These are phyloP conservation scores for Callorhinus ursinus DNA, from an alignment of 2,113 vertebrate species.

Conservation along the genomic window DNA sequence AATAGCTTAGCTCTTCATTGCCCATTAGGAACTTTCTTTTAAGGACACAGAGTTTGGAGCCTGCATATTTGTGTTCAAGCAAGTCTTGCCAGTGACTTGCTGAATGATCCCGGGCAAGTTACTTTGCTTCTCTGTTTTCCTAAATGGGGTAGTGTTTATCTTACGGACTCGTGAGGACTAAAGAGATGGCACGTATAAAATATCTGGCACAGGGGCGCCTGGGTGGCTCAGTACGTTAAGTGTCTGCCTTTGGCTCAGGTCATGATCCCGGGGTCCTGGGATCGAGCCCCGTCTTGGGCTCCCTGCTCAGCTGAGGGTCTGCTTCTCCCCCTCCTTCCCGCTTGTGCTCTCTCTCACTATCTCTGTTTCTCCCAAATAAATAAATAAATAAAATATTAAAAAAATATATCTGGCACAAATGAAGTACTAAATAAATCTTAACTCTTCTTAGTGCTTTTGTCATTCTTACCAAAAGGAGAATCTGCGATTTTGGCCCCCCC, in stretches of 20 bases:
- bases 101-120: constrained; percentile 3
- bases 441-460: background rate
- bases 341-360: too few relatives aligned
- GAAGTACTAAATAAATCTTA: constrained; percentile 30
- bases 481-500: background rate
- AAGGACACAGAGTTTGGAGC: background rate
- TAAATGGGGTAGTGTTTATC: background rate
- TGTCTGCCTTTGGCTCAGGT: too few relatives aligned
- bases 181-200: background rate
- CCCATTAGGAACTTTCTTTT: background rate
- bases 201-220: background rate
- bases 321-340: too few relatives aligned
- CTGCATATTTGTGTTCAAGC: constrained; percentile 13
- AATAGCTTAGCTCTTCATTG: background rate
- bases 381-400: too few relatives aligned
- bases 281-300: too few relatives aligned
- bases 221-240: too few relatives aligned
- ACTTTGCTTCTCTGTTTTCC: background rate
- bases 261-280: too few relatives aligned
- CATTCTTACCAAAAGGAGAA: background rate
- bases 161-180: background rate
- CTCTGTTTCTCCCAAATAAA: too few relatives aligned
- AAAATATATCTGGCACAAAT: background rate
- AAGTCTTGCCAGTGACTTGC: background rate
- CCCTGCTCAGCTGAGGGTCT: too few relatives aligned